Base-by-base conservation (phyloP, 2,113 vertebrate genomes). In the Oceanites oceanicus region DNA sequence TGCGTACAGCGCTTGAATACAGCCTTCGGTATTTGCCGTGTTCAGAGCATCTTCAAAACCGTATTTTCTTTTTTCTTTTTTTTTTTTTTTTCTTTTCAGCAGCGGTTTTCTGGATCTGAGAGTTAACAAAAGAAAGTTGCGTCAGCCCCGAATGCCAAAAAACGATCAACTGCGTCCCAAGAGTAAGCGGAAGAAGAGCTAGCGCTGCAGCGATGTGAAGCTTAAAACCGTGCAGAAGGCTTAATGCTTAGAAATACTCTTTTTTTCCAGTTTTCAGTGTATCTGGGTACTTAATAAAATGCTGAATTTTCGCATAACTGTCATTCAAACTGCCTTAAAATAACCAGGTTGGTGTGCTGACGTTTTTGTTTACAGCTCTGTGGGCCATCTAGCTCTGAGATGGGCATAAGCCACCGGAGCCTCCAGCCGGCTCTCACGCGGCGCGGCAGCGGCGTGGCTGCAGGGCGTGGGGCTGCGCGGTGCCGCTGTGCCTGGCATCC, bases 111-210 rank as follows among this genome's bases (percentile, higher is more conserved):
- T 45, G 49, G 89, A 47, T 3, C 12, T 7, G 65, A 29, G 93
- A 50, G 52, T 29, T 38, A 86, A 2, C 47, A 97, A 81, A 38
- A 88, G 96, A 81, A 96, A 56, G 89, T 36, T 19, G 7, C 42
- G 9, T 9, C 68, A 6, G 23, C 27, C 40, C 4, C 80, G 12
- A 4, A 1, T 11, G 9, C 38, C 26, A 0, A 90, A 30, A 23
- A 34, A 4, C 1, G 18, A 36, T 0, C 53, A 38, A 16, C 63
- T 2, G 5, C 22, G 92, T 15, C 96, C 97, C 26, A 91, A 55
- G 82, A 97, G 81, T 11, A 98, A 98, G 78, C 42, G 97, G 21
- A 98, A 94, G 85, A 98, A 75, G 87, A 97, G 94, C 50, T 98
- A 97, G 67, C 0, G 85, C 75, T 50, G 86, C 61, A 5, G 59